These are phyloP conservation scores for Conus canariensis DNA, from an alignment of 2,888 invertebrate species.

Conservation along the genomic window DNA sequence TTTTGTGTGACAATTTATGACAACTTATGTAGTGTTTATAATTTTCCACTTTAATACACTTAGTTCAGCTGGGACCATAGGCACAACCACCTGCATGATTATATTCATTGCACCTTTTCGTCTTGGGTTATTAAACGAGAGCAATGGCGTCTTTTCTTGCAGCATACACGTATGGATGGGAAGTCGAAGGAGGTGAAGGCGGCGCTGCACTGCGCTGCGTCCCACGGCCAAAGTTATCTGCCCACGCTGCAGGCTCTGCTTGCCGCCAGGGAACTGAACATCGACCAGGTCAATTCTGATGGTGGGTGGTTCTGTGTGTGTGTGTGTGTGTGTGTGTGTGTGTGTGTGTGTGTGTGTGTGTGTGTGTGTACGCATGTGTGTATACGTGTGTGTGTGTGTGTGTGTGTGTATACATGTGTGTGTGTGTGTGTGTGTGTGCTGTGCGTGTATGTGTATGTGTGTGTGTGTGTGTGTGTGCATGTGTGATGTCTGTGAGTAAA, in stretches of 20 bases:
- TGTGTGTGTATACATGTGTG: neutral
- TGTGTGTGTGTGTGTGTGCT: constrained; percentile 17
- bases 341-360: neutral
- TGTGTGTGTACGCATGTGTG: neutral
- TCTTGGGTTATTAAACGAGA: too few relatives aligned
- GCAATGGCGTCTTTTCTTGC: neutral
- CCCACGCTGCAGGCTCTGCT: constrained; percentile 64
- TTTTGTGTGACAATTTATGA: too few relatives aligned
- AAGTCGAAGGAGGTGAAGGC: constrained; percentile 46
- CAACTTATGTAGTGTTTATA: too few relatives aligned
- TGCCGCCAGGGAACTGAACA: constrained; percentile 58
- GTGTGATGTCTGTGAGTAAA: neutral
- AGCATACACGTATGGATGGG: constrained; percentile 35
- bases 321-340: neutral
- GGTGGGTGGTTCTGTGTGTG: constrained; percentile 55
- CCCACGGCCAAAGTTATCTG: constrained; percentile 61
- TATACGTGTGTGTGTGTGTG: neutral
- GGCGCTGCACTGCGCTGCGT: constrained; percentile 69
- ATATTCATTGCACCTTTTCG: too few relatives aligned
- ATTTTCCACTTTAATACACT: neutral
- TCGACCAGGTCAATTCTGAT: constrained; percentile 69
- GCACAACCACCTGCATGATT: too few relatives aligned
- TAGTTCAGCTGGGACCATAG: too few relatives aligned
- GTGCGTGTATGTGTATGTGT: neutral
- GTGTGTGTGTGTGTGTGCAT: neutral